Evolutionary conservation across 2,888 invertebrate genomes (phyloP).

Genomic region (Ypsolopha sequella): DNA sequence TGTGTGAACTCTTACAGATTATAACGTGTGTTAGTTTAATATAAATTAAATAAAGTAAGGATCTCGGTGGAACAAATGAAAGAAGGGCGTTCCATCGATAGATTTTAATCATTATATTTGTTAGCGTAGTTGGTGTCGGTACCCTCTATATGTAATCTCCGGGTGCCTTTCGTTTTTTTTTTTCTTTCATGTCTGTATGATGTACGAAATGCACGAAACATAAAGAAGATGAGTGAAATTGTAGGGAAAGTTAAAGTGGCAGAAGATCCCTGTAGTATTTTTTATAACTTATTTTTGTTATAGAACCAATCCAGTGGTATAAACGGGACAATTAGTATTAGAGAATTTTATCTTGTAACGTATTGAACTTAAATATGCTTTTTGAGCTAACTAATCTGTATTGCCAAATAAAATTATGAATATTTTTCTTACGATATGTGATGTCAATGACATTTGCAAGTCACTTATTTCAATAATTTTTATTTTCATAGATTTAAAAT

Average conservation of each 20-base stretch:
- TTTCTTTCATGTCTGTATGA: conserved; percentile 76
- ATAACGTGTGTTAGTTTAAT: conserved; percentile 24
- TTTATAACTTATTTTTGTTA: conserved; percentile 63
- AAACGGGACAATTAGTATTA: conserved; percentile 63
- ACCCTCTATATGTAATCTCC: conserved; percentile 59
- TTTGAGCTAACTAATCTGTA: conserved; percentile 65
- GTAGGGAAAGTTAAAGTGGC: conserved; percentile 41
- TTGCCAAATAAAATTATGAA: conserved; percentile 71
- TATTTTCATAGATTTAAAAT: conserved; percentile 23
- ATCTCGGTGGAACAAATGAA: conserved; percentile 29
- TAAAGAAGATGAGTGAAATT: conserved; percentile 80
- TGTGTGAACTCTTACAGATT: conserved; percentile 55
- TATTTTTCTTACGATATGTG: conserved; percentile 64
- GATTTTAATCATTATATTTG: conserved; percentile 64
- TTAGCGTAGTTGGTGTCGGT: conserved; percentile 70
- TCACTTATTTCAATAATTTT: conserved; percentile 65
- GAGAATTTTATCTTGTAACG: conserved; percentile 46
- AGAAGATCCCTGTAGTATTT: conserved; percentile 54
- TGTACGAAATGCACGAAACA: conserved; percentile 91
- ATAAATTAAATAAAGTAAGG: conserved; percentile 37
- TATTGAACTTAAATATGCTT: conserved; percentile 43
- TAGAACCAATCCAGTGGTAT: conserved; percentile 56
- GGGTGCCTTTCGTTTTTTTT: conserved; percentile 69
- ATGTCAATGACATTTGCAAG: conserved; percentile 64
- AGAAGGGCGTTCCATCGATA: conserved; percentile 43